Conservation (phyloP, 2,113 vertebrate species). For the Ctenodactylus gundi region DNA sequence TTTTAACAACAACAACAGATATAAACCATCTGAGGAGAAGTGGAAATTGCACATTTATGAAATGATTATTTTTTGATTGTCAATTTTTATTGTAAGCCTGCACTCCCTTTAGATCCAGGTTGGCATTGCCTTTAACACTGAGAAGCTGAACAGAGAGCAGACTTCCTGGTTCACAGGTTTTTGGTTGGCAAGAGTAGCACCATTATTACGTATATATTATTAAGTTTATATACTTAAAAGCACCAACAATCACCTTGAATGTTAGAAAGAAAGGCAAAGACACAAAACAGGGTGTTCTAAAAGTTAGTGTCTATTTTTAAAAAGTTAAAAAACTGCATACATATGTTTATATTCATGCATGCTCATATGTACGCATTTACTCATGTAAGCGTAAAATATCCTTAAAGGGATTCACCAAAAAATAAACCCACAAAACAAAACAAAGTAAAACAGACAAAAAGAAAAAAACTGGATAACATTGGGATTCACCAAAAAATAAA, state of each 20-base stretch:
- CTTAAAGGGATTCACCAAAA: background rate
- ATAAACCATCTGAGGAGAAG: background rate
- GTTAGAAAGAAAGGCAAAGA: fast-evolving
- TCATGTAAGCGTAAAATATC: background rate
- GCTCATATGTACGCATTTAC: background rate
- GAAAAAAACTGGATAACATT: too few relatives aligned
- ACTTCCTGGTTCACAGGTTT: background rate
- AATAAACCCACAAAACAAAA: too few relatives aligned
- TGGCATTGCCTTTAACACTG: background rate
- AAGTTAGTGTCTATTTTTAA: background rate
- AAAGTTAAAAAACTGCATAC: background rate
- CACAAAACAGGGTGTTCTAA: background rate
- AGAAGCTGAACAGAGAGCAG: background rate
- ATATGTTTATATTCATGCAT: background rate
- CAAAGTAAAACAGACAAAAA: too few relatives aligned
- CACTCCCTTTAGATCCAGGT: background rate
- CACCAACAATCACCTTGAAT: background rate
- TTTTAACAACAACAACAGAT: slow-evolving; percentile 4
- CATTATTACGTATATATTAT: too few relatives aligned
- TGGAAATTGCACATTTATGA: background rate
- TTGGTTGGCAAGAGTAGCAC: too few relatives aligned
- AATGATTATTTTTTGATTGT: background rate
- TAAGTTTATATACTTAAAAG: background rate
- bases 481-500: too few relatives aligned
- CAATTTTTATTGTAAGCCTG: background rate